Conservation (phyloP, 1,140 invertebrate genomes). For the Drosophila suzukii region DNA sequence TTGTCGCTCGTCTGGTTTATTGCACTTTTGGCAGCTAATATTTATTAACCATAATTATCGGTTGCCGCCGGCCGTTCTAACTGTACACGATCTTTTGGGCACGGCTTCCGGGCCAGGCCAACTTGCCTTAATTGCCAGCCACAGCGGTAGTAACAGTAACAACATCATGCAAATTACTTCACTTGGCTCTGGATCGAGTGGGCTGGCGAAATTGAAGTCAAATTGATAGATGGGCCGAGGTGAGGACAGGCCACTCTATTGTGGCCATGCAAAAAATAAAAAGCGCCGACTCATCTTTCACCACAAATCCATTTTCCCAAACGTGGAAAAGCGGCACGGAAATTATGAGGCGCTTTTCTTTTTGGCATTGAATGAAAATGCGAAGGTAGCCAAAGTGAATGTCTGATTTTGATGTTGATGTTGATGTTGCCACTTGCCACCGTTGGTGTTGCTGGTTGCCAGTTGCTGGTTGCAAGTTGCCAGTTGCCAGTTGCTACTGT, state of each 20-base stretch:
- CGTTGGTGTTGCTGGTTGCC: conserved; percentile 15
- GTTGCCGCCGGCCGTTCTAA: conserved; percentile 48
- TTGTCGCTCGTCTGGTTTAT: conserved; percentile 62
- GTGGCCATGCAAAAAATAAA: conserved; percentile 4
- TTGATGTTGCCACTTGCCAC: conserved; percentile 43
- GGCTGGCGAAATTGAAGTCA: conserved; percentile 17
- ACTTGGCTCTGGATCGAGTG: conserved; percentile 6
- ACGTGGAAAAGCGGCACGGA: conserved; percentile 49
- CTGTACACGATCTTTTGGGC: conserved; percentile 57
- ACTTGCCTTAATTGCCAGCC: conserved; percentile 50
- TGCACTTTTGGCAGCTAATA: conserved; percentile 78
- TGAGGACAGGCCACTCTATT: conserved; percentile 22
- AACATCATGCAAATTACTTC: conserved; percentile 32
- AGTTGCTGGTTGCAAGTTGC: conserved; percentile 16
- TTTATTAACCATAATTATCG: conserved; percentile 76
- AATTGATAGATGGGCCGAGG: conserved; percentile 32
- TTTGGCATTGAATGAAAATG: conserved; percentile 58
- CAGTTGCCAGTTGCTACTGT: conserved; percentile 14
- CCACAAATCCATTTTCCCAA: conserved; percentile 22
- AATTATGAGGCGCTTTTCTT: conserved; percentile 68
- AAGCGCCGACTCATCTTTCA: conserved; percentile 69
- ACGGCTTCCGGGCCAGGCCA: conserved; percentile 61
- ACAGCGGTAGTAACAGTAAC: background rate
- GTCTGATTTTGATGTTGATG: conserved; percentile 29
- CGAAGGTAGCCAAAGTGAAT: conserved; percentile 63